Base-by-base conservation (phyloP, 2,113 vertebrate genomes). In the Pipra filicauda region DNA sequence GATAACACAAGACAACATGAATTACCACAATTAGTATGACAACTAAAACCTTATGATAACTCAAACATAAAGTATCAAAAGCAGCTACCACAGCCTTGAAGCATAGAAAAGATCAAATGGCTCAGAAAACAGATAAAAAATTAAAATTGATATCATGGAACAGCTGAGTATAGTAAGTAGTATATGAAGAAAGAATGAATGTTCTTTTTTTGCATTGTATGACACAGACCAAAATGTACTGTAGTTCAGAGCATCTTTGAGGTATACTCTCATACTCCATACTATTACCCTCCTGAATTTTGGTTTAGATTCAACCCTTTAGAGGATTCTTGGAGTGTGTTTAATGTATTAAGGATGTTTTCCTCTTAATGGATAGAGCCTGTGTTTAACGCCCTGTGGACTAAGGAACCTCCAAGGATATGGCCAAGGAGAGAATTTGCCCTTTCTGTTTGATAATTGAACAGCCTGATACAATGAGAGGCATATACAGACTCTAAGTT, bases 41-140 rank as follows among this genome's bases (percentile, higher is more conserved):
- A 88, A 94, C 71, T 85, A 94, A 93, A 95, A 64, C 19, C 13
- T 30, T 83, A 15, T 55, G 51, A 58, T 86, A 67, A 91, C 59
- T 95, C 71, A 85, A 44, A 59, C 21, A 39, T 55, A 15, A 76
- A 64, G 12, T 78, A 59, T 95, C 44, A 76, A 88, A 93, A 89
- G 17, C 51, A 74, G 58, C 33, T 88, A 76, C 26, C 15, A 41
- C 28, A 90, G 51, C 12, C 61, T 80, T 71, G 76, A 88, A 95
- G 19, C 17, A 55, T 7, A 46, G 27, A 43, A 79, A 85, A 62
- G 21, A 93, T 80, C 31, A 72, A 81, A 62, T 76, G 79, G 8
- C 81, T 93, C 59, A 89, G 58, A 88, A 95, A 91, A 54, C 27
- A 69, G 44, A 76, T 61, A 84, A 84, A 69, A 78, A 73, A 84